Evolutionary conservation across 2,888 invertebrate genomes (phyloP).

Genomic region (Dastarcus helophoroides): DNA sequence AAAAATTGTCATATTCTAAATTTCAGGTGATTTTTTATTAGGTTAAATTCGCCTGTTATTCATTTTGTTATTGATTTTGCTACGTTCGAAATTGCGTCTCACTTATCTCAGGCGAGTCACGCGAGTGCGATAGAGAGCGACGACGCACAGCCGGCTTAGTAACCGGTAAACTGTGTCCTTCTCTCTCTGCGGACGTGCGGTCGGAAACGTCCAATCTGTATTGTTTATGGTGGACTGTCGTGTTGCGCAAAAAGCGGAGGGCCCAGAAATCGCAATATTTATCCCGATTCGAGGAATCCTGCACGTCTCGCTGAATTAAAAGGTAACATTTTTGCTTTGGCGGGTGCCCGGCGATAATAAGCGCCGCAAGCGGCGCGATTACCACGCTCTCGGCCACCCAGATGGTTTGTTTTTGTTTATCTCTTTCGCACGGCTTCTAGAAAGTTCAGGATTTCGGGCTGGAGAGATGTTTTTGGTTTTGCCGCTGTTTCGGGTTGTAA

Average conservation of each 20-base stretch:
- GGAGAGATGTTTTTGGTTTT: too few species aligned
- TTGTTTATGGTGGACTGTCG: slow-evolving; percentile 30
- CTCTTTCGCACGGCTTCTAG: too few species aligned
- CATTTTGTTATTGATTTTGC: too few species aligned
- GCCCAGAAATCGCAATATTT: slow-evolving; percentile 15
- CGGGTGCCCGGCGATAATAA: neutral
- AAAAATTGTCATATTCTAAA: neutral
- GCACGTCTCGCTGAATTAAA: slow-evolving; percentile 9
- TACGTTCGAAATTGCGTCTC: too few species aligned
- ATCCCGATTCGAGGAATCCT: neutral
- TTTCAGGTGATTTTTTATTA: neutral
- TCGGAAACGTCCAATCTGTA: slow-evolving; percentile 12
- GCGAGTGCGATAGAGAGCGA: slow-evolving; percentile 1
- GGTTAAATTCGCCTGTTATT: too few species aligned
- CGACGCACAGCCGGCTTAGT: slow-evolving; percentile 5
- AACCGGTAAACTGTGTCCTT: neutral
- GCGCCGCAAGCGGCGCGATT: neutral
- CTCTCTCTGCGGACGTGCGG: slow-evolving; percentile 4
- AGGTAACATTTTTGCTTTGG: slow-evolving; percentile 12
- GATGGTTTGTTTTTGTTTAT: slow-evolving; percentile 28
- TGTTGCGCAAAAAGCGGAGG: slow-evolving; percentile 30
- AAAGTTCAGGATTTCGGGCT: too few species aligned
- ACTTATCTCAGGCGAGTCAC: too few species aligned
- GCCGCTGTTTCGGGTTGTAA: too few species aligned
- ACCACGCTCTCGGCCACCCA: slow-evolving; percentile 16